Percentiles rank a stretch among this genome's conserved stretches.
Conservation (phyloP, 2,113 vertebrate genomes). For the Cyanoliseus patagonus region DNA sequence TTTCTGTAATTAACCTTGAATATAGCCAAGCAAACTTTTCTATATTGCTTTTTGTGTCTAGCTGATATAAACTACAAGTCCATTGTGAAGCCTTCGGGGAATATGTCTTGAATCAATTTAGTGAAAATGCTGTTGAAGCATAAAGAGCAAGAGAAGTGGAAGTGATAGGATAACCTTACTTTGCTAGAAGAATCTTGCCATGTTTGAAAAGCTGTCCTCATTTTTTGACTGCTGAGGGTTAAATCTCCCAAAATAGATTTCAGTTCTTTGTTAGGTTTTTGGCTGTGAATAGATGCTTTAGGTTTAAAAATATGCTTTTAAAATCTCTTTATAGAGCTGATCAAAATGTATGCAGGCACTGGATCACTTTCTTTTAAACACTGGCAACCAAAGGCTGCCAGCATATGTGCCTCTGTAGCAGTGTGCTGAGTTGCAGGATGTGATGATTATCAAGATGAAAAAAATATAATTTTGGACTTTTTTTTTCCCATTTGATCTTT, state of each 20-base stretch:
- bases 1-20: not conserved
- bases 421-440: not conserved
- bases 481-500: not conserved
- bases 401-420: not conserved
- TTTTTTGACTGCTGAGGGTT: conserved; percentile 16
- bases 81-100: conserved; percentile 28
- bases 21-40: not conserved
- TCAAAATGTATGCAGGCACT: not conserved
- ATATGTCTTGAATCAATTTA: conserved; percentile 25
- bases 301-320: not conserved
- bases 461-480: not conserved
- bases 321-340: not conserved
- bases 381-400: not conserved
- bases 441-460: not conserved
- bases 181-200: not conserved
- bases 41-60: not conserved
- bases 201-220: conserved; percentile 16
- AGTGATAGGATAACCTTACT: conserved; percentile 41
- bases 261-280: not conserved
- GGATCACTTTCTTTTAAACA: not conserved
- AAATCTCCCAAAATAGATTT: not conserved
- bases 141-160: conserved; percentile 58
- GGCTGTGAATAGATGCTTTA: not conserved
- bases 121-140: conserved; percentile 35
- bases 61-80: not conserved